Conservation (phyloP, 2,113 vertebrate genomes). For the Electrona antarctica region DNA sequence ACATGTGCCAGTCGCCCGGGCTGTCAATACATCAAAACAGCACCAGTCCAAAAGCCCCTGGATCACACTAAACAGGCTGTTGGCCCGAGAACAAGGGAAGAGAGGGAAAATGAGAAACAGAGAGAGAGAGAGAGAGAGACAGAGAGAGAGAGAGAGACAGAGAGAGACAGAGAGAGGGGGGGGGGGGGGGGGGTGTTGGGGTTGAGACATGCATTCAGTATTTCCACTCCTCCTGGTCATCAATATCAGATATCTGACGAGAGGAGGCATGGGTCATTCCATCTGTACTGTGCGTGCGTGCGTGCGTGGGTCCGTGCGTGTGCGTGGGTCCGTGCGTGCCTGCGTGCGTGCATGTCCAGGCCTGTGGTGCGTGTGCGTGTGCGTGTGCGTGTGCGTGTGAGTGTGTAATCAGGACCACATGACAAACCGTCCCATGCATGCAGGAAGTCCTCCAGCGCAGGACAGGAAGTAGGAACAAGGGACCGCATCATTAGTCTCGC, state of each 20-base stretch:
- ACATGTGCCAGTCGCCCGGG: no score
- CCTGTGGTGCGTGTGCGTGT: conserved; percentile 20
- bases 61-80: neutral
- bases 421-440: conserved; percentile 56
- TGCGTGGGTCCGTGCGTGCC: conserved; percentile 38
- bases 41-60: neutral
- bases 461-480: conserved; percentile 79
- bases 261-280: conserved; percentile 79
- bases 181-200: no score
- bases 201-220: conserved; percentile 62
- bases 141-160: neutral
- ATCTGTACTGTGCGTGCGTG: conserved; percentile 61
- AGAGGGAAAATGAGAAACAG: neutral
- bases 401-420: conserved; percentile 94
- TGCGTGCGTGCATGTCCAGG: conserved; percentile 18
- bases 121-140: conserved; percentile 11
- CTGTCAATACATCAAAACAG: neutral
- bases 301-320: conserved; percentile 20
- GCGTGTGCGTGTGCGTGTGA: conserved; percentile 17
- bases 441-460: conserved; percentile 87
- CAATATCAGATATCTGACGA: conserved; percentile 86
- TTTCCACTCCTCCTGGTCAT: conserved; percentile 80
- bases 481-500: conserved; percentile 75
- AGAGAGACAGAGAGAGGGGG: no score
- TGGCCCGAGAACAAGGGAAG: neutral